Evolutionary conservation across 2,113 vertebrate species (phyloP).

Genomic region (Cyprinodon variegatus): DNA sequence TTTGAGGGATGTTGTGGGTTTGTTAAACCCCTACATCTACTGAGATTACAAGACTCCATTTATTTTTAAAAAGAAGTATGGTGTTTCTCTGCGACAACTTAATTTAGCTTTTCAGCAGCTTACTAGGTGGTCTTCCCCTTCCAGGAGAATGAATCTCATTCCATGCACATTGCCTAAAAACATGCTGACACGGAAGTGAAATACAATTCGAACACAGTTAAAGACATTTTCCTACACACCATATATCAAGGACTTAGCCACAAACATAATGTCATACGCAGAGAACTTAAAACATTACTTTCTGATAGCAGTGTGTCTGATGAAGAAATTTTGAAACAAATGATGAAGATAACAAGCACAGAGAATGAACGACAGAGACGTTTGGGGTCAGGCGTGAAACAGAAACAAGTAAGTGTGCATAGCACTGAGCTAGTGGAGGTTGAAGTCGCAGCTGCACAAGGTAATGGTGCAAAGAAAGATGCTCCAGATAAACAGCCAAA

Average conservation of each 20-base stretch:
- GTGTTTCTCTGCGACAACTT: too few species aligned
- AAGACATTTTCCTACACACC: neutral
- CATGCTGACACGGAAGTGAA: neutral
- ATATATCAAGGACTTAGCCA: neutral
- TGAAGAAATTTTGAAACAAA: neutral
- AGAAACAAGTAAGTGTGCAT: neutral
- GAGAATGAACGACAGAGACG: neutral
- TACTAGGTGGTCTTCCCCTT: too few species aligned
- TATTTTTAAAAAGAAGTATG: too few species aligned
- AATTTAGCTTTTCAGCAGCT: too few species aligned
- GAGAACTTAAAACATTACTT: neutral
- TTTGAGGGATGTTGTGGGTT: too few species aligned
- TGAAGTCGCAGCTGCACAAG: too few species aligned
- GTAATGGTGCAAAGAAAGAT: neutral
- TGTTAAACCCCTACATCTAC: too few species aligned
- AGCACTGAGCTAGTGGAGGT: neutral
- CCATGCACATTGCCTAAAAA: neutral
- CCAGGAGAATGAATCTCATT: too few species aligned
- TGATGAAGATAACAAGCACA: neutral
- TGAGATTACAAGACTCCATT: too few species aligned
- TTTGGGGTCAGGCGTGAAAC: neutral
- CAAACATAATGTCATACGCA: neutral
- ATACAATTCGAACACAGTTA: neutral
- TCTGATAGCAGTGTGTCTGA: neutral
- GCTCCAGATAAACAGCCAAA: too few species aligned